Evolutionary conservation across 1,140 invertebrate species (phyloP), one percentile per base, ranked within the genome.

Genomic region (Drosophila rhopaloa): DNA sequence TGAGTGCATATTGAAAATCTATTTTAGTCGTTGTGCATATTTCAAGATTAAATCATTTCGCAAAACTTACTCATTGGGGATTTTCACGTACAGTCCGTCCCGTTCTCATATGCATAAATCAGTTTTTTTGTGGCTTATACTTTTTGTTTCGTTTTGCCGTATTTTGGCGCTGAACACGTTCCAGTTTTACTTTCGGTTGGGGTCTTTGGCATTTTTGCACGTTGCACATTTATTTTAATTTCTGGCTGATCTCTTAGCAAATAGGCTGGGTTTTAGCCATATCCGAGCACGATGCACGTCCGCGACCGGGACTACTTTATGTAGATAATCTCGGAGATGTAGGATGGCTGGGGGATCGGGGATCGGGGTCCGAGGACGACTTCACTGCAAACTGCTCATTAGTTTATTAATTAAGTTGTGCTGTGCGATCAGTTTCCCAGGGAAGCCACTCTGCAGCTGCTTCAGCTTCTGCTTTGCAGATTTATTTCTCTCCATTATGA

Each of bases 361-460:
- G 43, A 19, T 2, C n/a, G 38, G 40, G 44, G 47, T 1, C 10
- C 76, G 62, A 46, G 82, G 50, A 59, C 61, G 54, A 50, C 58
- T 55, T 48, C 76, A 35, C 66, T 70, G 80, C 84, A 84, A 88
- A 84, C 85, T 89, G 84, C 84, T 89, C 84, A 89, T 89, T 89
- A 89, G 85, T 89, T 89, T 89, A 89, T 89, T 89, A 89, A 89
- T 89, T 89, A 89, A 89, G 84, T 89, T 89, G 84, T 89, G 84
- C 66, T 50, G 44, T 57, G 41, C 66, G 48, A 14, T 71, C 44
- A 59, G 76, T 58, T 71, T 88, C 68, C 72, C 84, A 88, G 59
- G 58, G 59, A 50, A 37, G 43, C 27, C 43, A 58, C 35, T 62
- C 37, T 65, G 54, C 14, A 47, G 57, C 41, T 61, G 50, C 46